phyloP scores from a whole-genome alignment of 2,888 invertebrate genomes.

The Drosophila subsilvestris region DNA sequence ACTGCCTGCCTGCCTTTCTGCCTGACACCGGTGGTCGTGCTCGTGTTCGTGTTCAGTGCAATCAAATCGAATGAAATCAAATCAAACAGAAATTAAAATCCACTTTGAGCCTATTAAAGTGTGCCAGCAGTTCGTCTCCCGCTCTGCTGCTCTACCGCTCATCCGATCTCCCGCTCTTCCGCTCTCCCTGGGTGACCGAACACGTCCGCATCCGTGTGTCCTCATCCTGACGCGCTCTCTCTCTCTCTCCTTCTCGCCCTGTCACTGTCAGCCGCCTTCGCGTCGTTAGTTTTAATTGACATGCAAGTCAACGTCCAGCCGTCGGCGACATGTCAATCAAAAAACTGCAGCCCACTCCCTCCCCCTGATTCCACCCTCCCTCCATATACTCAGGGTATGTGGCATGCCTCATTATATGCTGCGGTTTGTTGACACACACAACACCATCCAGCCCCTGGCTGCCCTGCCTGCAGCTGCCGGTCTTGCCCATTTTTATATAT shows the following conservation, averaged over 20 bases:
- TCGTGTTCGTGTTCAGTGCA: constrained; percentile 60
- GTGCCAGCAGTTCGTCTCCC: constrained; percentile 47
- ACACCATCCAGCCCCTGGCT: constrained; percentile 20
- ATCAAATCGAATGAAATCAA: constrained; percentile 80
- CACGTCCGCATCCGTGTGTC: constrained; percentile 15
- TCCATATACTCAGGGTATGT: constrained; percentile 3
- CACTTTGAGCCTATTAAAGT: constrained; percentile 83
- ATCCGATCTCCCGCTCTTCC: background rate
- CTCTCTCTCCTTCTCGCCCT: constrained; percentile 11
- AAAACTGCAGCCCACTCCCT: constrained; percentile 40
- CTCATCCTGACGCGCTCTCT: constrained; percentile 8
- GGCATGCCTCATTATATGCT: constrained; percentile 63
- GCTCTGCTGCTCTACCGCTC: too few species aligned
- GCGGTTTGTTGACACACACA: constrained; percentile 74
- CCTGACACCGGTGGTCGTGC: constrained; percentile 15
- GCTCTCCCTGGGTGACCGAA: constrained; percentile 23
- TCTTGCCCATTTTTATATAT: constrained; percentile 36
- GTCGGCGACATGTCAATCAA: constrained; percentile 83
- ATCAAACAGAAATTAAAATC: constrained; percentile 81
- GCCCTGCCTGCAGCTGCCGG: constrained; percentile 30
- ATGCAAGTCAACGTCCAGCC: constrained; percentile 82
- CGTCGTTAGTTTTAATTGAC: constrained; percentile 82
- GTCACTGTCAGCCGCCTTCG: constrained; percentile 59
- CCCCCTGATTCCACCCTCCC: constrained; percentile 6
- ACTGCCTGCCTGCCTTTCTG: background rate